These are phyloP conservation scores for Hippolais icterina DNA, from an alignment of 2,113 vertebrate species.

Conservation along the genomic window DNA sequence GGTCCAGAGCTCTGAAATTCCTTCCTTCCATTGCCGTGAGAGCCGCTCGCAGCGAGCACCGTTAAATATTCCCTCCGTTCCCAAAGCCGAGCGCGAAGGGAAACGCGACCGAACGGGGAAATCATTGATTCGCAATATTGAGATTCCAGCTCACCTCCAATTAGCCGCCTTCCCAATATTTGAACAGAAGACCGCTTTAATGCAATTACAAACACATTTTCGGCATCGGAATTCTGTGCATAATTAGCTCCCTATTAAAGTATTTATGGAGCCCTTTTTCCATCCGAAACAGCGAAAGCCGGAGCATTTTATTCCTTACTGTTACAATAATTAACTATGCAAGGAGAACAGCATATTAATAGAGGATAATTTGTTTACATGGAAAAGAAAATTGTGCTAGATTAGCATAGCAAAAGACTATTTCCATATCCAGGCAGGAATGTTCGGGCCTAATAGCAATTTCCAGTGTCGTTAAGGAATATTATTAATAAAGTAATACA, in stretches of 20 bases:
- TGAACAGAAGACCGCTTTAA: conserved; percentile 85
- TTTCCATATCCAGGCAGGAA: conserved; percentile 80
- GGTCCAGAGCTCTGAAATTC: not conserved
- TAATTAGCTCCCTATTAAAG: conserved; percentile 87
- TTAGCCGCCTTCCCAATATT: conserved; percentile 82
- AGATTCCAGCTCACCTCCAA: conserved; percentile 80
- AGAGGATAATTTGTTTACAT: conserved; percentile 84
- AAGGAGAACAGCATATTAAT: conserved; percentile 82
- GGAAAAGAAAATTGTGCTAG: conserved; percentile 82
- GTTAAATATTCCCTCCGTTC: conserved; percentile 65
- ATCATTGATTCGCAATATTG: conserved; percentile 82
- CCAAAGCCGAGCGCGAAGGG: conserved; percentile 64
- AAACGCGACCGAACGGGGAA: conserved; percentile 77
- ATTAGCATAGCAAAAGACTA: conserved; percentile 83
- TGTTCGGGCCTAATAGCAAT: conserved; percentile 79
- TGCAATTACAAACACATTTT: conserved; percentile 88
- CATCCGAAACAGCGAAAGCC: conserved; percentile 80
- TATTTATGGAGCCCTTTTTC: conserved; percentile 79
- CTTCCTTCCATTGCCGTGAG: not conserved
- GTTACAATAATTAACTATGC: conserved; percentile 83
- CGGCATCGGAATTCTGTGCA: conserved; percentile 80
- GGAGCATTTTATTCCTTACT: conserved; percentile 81
- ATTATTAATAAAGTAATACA: conserved; percentile 83
- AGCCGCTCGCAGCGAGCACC: conserved; percentile 31
- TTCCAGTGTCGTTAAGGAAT: conserved; percentile 80